Conservation (phyloP, 2,797 vertebrate genomes). For the Acrossocheilus fasciatus region DNA sequence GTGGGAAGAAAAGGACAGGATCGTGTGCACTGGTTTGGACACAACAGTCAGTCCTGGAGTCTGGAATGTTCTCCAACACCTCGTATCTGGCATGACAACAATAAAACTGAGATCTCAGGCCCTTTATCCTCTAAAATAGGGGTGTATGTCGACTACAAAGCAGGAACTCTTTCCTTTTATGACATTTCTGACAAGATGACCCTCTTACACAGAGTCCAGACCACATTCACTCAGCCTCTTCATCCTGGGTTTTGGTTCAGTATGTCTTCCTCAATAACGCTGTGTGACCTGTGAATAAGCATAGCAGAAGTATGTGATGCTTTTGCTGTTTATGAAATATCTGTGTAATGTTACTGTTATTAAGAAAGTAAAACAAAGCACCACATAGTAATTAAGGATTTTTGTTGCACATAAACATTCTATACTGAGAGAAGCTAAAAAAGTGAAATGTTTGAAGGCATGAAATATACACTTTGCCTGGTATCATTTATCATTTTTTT, state of each 20-base stretch:
- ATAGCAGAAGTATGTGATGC: not conserved
- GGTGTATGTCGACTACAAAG: not conserved
- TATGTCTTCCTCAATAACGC: not conserved
- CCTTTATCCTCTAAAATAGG: not conserved
- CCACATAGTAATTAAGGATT: not conserved
- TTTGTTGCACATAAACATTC: not conserved
- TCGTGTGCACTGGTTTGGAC: not conserved
- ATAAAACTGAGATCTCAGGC: not conserved
- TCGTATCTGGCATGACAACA: not conserved
- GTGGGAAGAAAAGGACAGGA: not conserved
- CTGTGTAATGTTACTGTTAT: not conserved
- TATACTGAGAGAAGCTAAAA: not conserved
- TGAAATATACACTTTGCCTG: not conserved
- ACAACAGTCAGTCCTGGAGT: slow-evolving; percentile 24
- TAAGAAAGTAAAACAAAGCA: not conserved
- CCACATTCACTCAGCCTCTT: not conserved
- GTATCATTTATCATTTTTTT: not conserved
- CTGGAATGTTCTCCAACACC: slow-evolving; percentile 11
- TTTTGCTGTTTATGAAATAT: not conserved
- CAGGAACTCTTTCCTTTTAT: not conserved
- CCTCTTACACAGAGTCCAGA: not conserved
- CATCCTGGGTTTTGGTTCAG: slow-evolving; percentile 4
- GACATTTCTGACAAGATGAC: not conserved
- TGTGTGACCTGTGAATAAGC: not conserved
- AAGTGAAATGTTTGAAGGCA: not conserved